phyloP scores from a whole-genome alignment of 1,140 invertebrate species.

The Pogonus chalceus region DNA sequence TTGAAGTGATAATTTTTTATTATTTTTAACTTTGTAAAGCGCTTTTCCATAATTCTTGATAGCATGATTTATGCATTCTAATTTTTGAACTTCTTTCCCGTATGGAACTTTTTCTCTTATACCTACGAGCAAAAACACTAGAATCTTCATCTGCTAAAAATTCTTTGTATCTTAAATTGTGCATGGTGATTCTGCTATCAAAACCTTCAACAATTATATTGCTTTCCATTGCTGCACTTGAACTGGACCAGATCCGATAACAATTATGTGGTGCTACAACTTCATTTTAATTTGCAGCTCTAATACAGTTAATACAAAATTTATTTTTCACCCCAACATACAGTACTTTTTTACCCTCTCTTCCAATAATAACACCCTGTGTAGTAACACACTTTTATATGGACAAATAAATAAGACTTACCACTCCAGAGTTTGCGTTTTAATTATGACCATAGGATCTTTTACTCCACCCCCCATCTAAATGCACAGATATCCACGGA shows the following conservation, averaged over 20 bases:
- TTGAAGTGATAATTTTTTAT: neutral
- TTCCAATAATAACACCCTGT: constrained; percentile 3
- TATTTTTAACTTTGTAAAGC: constrained; percentile 2
- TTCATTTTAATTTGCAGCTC: too few relatives aligned
- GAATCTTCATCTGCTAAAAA: constrained; percentile 30
- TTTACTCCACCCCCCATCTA: constrained; percentile 9
- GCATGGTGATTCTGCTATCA: constrained; percentile 19
- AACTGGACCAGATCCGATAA: too few relatives aligned
- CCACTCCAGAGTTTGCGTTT: neutral
- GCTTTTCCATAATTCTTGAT: constrained; percentile 11
- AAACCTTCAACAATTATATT: constrained; percentile 33
- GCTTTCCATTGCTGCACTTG: too few relatives aligned
- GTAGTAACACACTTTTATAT: too few relatives aligned
- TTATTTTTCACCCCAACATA: constrained; percentile 23
- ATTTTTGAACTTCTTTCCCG: constrained; percentile 21
- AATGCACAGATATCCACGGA: constrained; percentile 5
- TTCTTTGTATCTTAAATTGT: constrained; percentile 25
- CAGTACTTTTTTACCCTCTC: neutral
- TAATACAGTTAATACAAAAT: too few relatives aligned
- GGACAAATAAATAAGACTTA: too few relatives aligned
- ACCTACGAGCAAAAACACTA: constrained; percentile 23
- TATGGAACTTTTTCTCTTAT: constrained; percentile 17
- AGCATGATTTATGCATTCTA: constrained; percentile 18
- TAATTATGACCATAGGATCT: constrained; percentile 5
- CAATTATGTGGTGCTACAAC: too few relatives aligned